Percentiles rank a stretch among this genome's conserved stretches.
Conservation (phyloP, 1,140 invertebrate genomes). For the Globodera rostochiensis region DNA sequence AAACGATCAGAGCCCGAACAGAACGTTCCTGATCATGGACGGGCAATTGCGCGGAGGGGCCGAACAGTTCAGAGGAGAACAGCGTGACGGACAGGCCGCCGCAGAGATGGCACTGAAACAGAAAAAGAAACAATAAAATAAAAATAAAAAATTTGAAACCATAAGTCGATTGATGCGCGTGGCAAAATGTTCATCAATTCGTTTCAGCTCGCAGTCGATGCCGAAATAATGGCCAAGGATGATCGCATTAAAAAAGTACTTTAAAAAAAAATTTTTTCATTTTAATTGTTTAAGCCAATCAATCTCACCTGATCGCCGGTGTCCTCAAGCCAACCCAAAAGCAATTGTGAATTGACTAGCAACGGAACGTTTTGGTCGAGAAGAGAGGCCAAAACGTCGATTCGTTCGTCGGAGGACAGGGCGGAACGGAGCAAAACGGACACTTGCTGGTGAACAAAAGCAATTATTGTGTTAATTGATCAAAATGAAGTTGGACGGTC, state of each 20-base stretch:
- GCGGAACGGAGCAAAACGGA: conserved; percentile 29
- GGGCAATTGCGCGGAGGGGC: not conserved
- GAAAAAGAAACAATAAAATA: not conserved
- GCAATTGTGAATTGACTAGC: conserved; percentile 35
- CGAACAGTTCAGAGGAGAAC: conserved; percentile 24
- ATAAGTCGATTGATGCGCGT: conserved; percentile 25
- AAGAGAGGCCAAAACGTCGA: conserved; percentile 42
- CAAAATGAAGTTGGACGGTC: not conserved
- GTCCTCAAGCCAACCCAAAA: conserved; percentile 31
- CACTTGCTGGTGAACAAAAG: conserved; percentile 30
- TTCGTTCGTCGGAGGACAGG: conserved; percentile 28
- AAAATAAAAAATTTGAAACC: conserved; percentile 6
- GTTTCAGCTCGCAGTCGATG: conserved; percentile 7
- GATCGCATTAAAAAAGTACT: conserved; percentile 59
- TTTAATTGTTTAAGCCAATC: not conserved
- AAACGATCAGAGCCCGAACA: conserved; percentile 20
- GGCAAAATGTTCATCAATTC: conserved; percentile 30
- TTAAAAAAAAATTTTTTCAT: not conserved
- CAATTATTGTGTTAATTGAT: conserved; percentile 8
- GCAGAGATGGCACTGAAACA: conserved; percentile 30
- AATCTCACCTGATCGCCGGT: conserved; percentile 32
- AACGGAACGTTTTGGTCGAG: conserved; percentile 47
- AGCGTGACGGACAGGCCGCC: conserved; percentile 24
- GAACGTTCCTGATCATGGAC: conserved; percentile 4
- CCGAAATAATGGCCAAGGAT: conserved; percentile 54